phyloP scores from a whole-genome alignment of 2,888 invertebrate species.

The Dimorphilus gyrociliatus region DNA sequence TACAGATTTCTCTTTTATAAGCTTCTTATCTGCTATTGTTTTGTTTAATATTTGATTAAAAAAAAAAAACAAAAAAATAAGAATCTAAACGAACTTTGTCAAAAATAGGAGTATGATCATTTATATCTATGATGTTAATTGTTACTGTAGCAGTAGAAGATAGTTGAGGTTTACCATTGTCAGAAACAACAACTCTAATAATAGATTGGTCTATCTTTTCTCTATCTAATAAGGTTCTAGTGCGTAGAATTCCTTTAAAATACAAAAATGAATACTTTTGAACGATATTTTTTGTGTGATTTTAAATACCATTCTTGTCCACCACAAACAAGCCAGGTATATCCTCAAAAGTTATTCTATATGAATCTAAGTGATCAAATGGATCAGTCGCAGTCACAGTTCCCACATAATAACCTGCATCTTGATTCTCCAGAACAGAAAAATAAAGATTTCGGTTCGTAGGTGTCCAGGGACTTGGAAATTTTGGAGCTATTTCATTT shows the following conservation, averaged over 20 bases:
- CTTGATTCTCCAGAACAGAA: conserved; percentile 19
- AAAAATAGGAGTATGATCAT: conserved; percentile 72
- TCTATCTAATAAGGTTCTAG: conserved; percentile 62
- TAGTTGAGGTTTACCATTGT: conserved; percentile 68
- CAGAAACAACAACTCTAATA: conserved; percentile 64
- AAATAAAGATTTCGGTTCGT: conserved; percentile 43
- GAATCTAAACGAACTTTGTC: conserved; percentile 10
- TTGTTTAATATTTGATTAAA: background rate
- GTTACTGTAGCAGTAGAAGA: conserved; percentile 59
- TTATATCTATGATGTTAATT: conserved; percentile 62
- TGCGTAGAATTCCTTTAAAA: conserved; percentile 53
- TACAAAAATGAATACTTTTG: conserved; percentile 1
- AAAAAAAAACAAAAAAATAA: background rate
- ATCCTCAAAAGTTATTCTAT: conserved; percentile 8
- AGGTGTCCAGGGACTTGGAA: conserved; percentile 54
- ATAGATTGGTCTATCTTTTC: conserved; percentile 57
- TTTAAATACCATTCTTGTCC: no score
- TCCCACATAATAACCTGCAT: conserved; percentile 17
- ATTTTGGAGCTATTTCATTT: conserved; percentile 47
- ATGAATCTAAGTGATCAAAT: conserved; percentile 18
- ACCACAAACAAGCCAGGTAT: background rate
- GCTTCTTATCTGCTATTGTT: background rate
- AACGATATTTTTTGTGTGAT: conserved; percentile 1
- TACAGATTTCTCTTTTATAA: conserved; percentile 2
- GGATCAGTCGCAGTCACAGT: conserved; percentile 22